Base-by-base conservation (phyloP, 2,113 vertebrate species). In the Lucifuga dentata region DNA sequence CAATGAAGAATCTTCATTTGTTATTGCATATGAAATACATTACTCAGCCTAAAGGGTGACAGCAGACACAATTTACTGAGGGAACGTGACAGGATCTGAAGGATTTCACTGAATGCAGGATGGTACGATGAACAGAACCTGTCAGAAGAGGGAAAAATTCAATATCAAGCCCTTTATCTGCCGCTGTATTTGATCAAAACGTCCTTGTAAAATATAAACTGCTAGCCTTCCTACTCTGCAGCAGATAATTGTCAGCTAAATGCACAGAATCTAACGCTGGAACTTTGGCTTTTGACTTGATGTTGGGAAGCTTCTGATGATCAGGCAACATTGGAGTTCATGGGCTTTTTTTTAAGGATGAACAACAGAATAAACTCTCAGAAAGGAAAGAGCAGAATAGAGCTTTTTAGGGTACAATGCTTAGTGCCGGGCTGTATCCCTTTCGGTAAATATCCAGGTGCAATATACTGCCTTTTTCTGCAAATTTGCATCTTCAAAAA, bases 101-200 rank as follows among this genome's bases (percentile, higher is more conserved):
- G 9, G 15, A 17, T 21, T n/a, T 21, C 7, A 10, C 19, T 15
- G 24, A n/a, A 24, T 39, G 32, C 10, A 16, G 10, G 11, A 21
- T 17, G 23, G 13, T 11, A 11, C 7, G n/a, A 12, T 23, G 33
- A 19, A 36, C 13, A n/a, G n/a, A n/a, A n/a, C n/a, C n/a, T n/a
- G n/a, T n/a, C n/a, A n/a, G n/a, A n/a, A n/a, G n/a, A n/a, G n/a
- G n/a, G n/a, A n/a, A n/a, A n/a, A n/a, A n/a, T n/a, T n/a, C n/a
- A n/a, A n/a, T n/a, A n/a, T n/a, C n/a, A n/a, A n/a, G n/a, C n/a
- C n/a, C n/a, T n/a, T n/a, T n/a, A 23, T 35, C 16, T 11, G 11
- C 6, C 8, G 11, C 65, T 43, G 51, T 13, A 19, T 20, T 26
- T 32, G 46, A 51, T 49, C 20, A 60, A 53, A 49, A 48, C 15